A percentile compares a stretch with the other conserved stretches of the same genome.
Conservation (phyloP, 2,113 vertebrate genomes). For the Antechinus flavipes region DNA sequence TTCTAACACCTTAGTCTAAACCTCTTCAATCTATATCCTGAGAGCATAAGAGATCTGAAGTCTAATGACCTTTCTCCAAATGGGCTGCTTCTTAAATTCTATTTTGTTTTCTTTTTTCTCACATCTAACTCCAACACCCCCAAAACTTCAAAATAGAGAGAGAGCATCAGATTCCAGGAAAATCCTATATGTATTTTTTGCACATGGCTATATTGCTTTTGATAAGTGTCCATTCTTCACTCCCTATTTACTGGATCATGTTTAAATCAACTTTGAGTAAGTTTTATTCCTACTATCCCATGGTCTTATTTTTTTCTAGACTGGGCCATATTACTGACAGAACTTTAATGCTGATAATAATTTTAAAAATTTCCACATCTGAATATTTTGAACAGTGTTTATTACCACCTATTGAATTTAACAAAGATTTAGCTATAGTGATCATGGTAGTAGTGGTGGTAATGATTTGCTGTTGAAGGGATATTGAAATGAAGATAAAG, state of each 20-base stretch:
- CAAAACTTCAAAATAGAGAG: not conserved
- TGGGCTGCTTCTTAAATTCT: not conserved
- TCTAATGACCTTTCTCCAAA: not conserved
- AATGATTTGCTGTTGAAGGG: not conserved
- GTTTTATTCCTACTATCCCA: not conserved
- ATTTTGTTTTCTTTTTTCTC: not conserved
- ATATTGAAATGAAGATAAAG: not conserved
- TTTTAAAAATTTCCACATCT: not conserved
- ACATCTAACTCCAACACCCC: not conserved
- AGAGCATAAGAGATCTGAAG: not conserved
- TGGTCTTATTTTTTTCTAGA: not conserved
- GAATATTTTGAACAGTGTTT: not conserved
- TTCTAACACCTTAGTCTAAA: not conserved
- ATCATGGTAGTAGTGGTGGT: not conserved
- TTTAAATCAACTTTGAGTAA: not conserved
- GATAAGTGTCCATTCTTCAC: not conserved
- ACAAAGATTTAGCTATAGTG: too few relatives aligned
- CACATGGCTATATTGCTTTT: not conserved
- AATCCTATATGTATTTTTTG: not conserved
- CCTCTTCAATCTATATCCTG: not conserved
- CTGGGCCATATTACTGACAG: not conserved
- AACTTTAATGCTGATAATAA: not conserved
- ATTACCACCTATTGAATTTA: not conserved
- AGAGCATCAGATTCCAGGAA: not conserved
- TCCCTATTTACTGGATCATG: not conserved